Percentiles rank a stretch among this genome's conserved stretches.
Evolutionary conservation across 2,888 invertebrate species (phyloP).

Genomic region (Hirudinaria manillensis): DNA sequence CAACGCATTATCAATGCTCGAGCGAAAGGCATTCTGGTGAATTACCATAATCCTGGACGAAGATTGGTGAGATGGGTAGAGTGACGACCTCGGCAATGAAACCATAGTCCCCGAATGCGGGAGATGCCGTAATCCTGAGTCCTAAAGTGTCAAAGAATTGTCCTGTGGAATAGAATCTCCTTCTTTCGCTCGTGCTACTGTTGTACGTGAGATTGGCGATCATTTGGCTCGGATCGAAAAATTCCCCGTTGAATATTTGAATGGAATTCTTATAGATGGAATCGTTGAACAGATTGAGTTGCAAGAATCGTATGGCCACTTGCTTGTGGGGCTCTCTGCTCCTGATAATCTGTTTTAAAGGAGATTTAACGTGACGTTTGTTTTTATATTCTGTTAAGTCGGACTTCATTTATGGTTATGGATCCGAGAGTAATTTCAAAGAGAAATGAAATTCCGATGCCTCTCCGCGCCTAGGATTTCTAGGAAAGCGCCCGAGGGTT

Average conservation of each 20-base stretch:
- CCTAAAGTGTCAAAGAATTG: slow-evolving; percentile 60
- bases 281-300: slow-evolving; percentile 51
- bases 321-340: slow-evolving; percentile 78
- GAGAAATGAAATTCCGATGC: too few relatives aligned
- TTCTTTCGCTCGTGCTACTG: slow-evolving; percentile 41
- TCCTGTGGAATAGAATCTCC: slow-evolving; percentile 24
- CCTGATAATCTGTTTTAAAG: slow-evolving; percentile 64
- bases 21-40: not conserved
- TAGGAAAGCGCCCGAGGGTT: too few relatives aligned
- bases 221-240: slow-evolving; percentile 64
- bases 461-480: too few relatives aligned
- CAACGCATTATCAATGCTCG: not conserved
- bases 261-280: slow-evolving; percentile 67
- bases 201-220: slow-evolving; percentile 44
- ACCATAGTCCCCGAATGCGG: slow-evolving; percentile 81
- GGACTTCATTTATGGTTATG: too few relatives aligned
- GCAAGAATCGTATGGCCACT: slow-evolving; percentile 68
- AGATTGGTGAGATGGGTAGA: slow-evolving; percentile 61
- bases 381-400: not conserved
- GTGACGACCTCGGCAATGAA: slow-evolving; percentile 96
- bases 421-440: too few relatives aligned
- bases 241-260: slow-evolving; percentile 84
- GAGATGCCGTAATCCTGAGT: slow-evolving; percentile 84
- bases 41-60: slow-evolving; percentile 28
- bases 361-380: not conserved